Evolutionary conservation across 1,140 invertebrate genomes (phyloP), one percentile per base, ranked within the genome.

Genomic region (Caenorhabditis briggsae): DNA sequence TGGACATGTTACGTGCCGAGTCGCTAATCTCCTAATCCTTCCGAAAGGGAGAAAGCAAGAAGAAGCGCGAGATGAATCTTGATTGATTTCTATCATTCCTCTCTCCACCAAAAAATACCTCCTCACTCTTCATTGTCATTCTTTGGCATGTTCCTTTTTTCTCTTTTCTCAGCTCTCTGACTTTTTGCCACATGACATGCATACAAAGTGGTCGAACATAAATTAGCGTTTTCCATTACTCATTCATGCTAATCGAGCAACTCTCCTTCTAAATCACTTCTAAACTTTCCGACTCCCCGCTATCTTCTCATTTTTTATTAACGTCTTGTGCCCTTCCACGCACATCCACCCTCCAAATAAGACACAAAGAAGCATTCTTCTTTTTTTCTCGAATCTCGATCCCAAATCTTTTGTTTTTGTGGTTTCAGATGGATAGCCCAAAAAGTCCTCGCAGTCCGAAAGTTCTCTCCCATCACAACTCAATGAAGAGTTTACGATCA

Each of bases 241-340:
- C 46, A 78, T 78, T 78, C 70, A 78, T 78, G 70, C 70, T 78
- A 78, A 78, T 78, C n/a, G 70, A 78, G 70, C 70, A 78, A 78
- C 70, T 78, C 46, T 78, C 33, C 33, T 33, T 33, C 33, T 33
- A 78, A 53, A 46, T 9, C 20, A 25, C n/a, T 58, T 58, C 56
- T 8, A 61, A 58, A 58, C 56, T 58, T 58, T 23, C 23, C 25
- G 50, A n/a, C 25, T 20, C n/a, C 18, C 20, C 14, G 20, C 70
- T 78, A 78, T 78, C 70, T 48, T 46, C 50, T 78, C 70, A 78
- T 78, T 78, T 78, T 78, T 78, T 78, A 78, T 78, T 78, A 78
- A 78, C 70, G 70, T 50, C 46, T 50, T 78, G 70, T 78, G 46
- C 70, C 70, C 70, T 50, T 78, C 70, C 43, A 78, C n/a, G 25